Percentiles rank a stretch among this genome's conserved stretches.
Conservation (phyloP, 2,113 vertebrate genomes). For the Pachycephala philippinensis region DNA sequence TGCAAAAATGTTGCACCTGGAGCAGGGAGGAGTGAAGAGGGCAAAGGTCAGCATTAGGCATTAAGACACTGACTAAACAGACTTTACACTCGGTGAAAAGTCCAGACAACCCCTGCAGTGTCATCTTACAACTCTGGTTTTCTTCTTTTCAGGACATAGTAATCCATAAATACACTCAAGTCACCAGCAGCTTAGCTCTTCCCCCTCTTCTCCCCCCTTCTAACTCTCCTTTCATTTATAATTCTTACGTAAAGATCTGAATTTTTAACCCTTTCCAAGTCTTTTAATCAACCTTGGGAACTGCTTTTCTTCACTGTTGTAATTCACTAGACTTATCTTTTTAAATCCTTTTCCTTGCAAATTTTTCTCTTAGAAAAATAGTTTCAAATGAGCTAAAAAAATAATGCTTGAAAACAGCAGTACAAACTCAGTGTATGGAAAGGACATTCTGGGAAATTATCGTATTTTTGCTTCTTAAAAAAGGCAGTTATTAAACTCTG, state of each 20-base stretch:
- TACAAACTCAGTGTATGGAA: not conserved
- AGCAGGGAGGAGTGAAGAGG: conserved; percentile 75
- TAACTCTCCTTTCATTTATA: conserved; percentile 62
- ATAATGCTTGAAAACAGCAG: not conserved
- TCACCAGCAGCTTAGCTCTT: conserved; percentile 79
- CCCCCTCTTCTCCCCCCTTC: conserved; percentile 64
- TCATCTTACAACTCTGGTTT: conserved; percentile 77
- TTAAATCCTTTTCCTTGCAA: not conserved
- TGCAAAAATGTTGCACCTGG: conserved; percentile 84
- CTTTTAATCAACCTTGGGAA: not conserved
- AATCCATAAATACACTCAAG: conserved; percentile 86
- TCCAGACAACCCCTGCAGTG: conserved; percentile 82
- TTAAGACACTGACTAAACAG: conserved; percentile 79
- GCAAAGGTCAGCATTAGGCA: conserved; percentile 77
- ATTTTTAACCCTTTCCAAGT: conserved; percentile 80
- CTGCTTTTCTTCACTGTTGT: not conserved
- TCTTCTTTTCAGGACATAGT: conserved; percentile 73
- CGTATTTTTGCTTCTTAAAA: not conserved
- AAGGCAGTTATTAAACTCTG: not conserved
- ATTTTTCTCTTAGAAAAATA: not conserved
- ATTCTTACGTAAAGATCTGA: conserved; percentile 73
- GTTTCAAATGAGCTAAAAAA: not conserved
- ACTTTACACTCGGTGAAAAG: conserved; percentile 77
- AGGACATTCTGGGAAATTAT: not conserved
- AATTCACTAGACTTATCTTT: not conserved